These are phyloP conservation scores for Lasiurus borealis DNA, from an alignment of 2,113 vertebrate species.

Conservation along the genomic window DNA sequence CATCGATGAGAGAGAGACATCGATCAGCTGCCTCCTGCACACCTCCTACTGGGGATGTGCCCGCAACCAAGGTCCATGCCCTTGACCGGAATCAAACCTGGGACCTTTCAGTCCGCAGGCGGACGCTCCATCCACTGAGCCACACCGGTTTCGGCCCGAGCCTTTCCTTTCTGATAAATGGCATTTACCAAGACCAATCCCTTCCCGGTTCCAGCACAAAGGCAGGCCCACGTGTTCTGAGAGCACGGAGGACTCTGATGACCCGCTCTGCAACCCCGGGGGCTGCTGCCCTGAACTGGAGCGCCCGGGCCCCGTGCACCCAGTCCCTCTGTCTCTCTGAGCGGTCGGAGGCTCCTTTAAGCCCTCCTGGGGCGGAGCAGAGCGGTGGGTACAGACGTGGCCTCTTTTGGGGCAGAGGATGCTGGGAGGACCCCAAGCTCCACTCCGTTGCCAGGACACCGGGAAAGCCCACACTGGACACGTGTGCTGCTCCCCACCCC, in stretches of 20 bases:
- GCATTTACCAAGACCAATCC: background rate
- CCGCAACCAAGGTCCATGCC: no score
- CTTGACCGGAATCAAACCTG: no score
- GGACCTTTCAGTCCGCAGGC: no score
- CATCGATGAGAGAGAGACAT: no score
- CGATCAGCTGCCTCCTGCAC: no score
- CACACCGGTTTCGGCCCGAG: no score
- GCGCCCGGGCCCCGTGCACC: background rate
- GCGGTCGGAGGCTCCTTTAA: no score
- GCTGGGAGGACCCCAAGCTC: background rate
- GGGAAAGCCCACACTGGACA: background rate
- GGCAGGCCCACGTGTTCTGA: background rate
- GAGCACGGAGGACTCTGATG: background rate
- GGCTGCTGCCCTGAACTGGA: background rate
- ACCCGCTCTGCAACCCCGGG: background rate
- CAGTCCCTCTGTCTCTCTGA: background rate
- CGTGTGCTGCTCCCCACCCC: accelerated
- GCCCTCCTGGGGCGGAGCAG: background rate
- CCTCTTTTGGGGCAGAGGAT: background rate
- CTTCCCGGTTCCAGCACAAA: background rate
- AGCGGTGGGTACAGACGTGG: background rate
- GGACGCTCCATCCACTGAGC: no score
- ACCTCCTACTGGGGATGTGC: no score
- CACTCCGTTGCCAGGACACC: background rate
- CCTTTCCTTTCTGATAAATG: background rate